A percentile compares a stretch with the other conserved stretches of the same genome.
Conservation (phyloP, 2,113 vertebrate genomes). For the Calyptommatus sinebrachiatus region DNA sequence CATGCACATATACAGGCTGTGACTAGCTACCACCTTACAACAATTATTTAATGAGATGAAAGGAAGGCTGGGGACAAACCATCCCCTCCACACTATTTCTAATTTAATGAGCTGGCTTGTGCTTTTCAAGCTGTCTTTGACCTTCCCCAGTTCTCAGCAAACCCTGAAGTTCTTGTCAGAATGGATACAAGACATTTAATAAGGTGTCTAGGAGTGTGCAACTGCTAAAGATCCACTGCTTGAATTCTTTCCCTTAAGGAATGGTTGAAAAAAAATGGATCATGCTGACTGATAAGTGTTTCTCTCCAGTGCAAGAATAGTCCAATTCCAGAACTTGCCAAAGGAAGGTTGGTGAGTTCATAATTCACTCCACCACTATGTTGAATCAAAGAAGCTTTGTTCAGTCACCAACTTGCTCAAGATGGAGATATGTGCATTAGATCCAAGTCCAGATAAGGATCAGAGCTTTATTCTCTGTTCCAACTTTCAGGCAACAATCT, state of each 20-base stretch:
- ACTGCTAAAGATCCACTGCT: not conserved
- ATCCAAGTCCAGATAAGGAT: not conserved
- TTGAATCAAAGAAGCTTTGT: not conserved
- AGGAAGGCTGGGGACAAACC: not conserved
- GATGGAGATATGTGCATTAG: not conserved
- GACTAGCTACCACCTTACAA: not conserved
- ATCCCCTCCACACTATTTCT: not conserved
- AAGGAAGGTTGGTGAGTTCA: not conserved
- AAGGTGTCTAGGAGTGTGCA: constrained; percentile 7
- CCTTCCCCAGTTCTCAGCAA: constrained; percentile 13
- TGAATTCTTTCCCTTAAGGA: constrained; percentile 11
- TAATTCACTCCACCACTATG: not conserved
- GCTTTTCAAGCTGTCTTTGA: constrained; percentile 9
- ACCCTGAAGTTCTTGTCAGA: constrained; percentile 26
- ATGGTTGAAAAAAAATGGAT: not conserved
- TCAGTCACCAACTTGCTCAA: not conserved
- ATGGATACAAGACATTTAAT: constrained; percentile 23
- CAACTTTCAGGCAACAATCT: not conserved
- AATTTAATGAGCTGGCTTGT: constrained; percentile 12
- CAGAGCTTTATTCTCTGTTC: not conserved
- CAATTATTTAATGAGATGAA: constrained; percentile 8
- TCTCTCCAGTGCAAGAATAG: not conserved
- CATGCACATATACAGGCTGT: not conserved
- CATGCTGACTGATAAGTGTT: not conserved
- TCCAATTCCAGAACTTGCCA: not conserved